Evolutionary conservation across 2,113 vertebrate species (phyloP).

Genomic region (Eonycteris spelaea): DNA sequence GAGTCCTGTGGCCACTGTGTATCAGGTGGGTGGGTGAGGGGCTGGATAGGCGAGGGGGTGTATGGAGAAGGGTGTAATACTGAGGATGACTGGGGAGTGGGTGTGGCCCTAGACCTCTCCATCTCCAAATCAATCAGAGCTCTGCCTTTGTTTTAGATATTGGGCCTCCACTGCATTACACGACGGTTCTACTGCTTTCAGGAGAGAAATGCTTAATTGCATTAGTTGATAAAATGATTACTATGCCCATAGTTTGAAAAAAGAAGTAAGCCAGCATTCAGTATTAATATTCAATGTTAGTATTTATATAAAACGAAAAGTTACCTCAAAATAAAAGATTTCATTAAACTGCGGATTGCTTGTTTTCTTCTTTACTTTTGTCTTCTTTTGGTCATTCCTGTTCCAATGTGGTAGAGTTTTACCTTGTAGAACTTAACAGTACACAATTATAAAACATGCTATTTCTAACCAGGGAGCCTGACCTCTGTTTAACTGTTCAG

Average conservation of each 20-base stretch:
- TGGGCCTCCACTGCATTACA: background rate
- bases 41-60: background rate
- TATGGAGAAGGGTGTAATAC: background rate
- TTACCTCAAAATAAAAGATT: conserved; percentile 96
- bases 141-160: background rate
- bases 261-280: conserved; percentile 32
- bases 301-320: conserved; percentile 69
- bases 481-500: conserved; percentile 54
- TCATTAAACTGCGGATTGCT: conserved; percentile 98
- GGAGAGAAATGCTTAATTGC: background rate
- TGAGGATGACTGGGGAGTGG: background rate
- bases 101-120: background rate
- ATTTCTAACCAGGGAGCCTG: conserved; percentile 71
- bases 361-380: conserved; percentile 99
- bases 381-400: conserved; percentile 99
- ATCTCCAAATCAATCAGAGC: background rate
- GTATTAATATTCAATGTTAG: conserved; percentile 38
- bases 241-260: background rate
- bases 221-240: conserved; percentile 30
- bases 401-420: conserved; percentile 85
- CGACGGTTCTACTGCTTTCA: background rate
- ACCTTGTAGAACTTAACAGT: conserved; percentile 84
- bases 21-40: background rate
- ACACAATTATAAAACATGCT: conserved; percentile 83
- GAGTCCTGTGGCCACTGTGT: background rate